Evolutionary conservation across 2,797 vertebrate species (phyloP), one percentile per base, ranked within the genome.

Genomic region (Syndactyla subalaris): DNA sequence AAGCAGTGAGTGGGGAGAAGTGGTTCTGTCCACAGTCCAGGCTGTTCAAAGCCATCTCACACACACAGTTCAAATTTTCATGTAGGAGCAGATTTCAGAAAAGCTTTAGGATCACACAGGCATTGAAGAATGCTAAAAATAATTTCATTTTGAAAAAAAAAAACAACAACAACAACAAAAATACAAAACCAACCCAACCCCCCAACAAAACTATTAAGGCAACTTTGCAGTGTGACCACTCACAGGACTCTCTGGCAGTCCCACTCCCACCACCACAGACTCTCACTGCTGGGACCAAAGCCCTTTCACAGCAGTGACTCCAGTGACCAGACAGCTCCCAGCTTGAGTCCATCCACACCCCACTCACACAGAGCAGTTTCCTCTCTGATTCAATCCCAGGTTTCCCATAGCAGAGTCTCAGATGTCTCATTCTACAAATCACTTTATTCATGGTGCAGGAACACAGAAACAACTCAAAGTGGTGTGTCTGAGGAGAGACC

Each of bases 401-500:
- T 24, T 57, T 70, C 19, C 23, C 57, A 24, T 23, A 41, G 34
- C 10, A 17, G 24, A 54, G 5, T 17, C 19, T 38, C 27, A 21
- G 6, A 57, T 2, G 0, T 10, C 23, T 76, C 9, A 3, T 24
- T 62, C 55, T 32, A 82, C 13, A 18, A 57, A 55, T 45, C 39
- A 16, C 17, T 43, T 63, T 43, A 63, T 32, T 63, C 30, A 63
- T 43, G 22, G 18, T 20, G 15, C 70, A 48, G 8, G 29, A 38
- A 8, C 9, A 41, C 12, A 62, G 3, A 49, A 70, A n/a, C 13
- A 62, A 16, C 23, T n/a, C 0, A 0, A 76, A 16, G 11, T 63
- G 49, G 14, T 15, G 27, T 6, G 57, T 38, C 27, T 14, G 11
- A 63, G 48, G 14, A 41, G 41, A n/a, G 16, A 30, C 5, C 5